Base-by-base conservation (phyloP, 1,140 invertebrate genomes). In the Cephus cinctus region DNA sequence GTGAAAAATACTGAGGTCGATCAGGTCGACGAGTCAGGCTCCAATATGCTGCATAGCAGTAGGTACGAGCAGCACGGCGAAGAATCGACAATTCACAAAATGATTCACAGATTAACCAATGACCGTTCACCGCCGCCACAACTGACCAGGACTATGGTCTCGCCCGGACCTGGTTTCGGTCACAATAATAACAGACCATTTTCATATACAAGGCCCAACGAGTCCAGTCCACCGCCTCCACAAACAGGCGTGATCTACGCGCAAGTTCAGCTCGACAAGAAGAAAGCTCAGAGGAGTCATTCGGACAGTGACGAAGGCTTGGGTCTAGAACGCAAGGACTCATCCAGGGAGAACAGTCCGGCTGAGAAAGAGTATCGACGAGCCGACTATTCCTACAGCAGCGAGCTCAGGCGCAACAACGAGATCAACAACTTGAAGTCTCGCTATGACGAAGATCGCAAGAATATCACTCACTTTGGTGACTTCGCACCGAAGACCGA, bases 231-330 rank as follows among this genome's bases (percentile, higher is more conserved):
- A 2, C 54, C 57, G 2, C 43, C 52, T 4, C 43, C 48, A 9
- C 69, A 67, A 42, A 59, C 66, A 40, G 49, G 70, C 15, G 82
- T 89, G 11, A 87, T 89, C 36, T 89, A 89, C 65, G 87, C 87
- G 11, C 85, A 89, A 69, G 84, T 89, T 9, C 84, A 88, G 6
- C 77, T 80, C 49, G 80, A 83, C 44, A 76, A 78, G 47, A 80
- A 78, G 53, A 78, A 79, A 52, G 61, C 78, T 54, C 61, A 79
- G 65, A 63, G 76, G 48, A 73, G 77, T 58, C 58, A 82, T 51
- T 86, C 83, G 15, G 87, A 89, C 65, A 87, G 87, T 66, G 87
- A 89, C 56, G 87, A 89, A 65, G 86, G 86, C 0, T 63, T 89
- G 1, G 87, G 86, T 5, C 80, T 85, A 20, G 86, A 87, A 57